phyloP scores from a whole-genome alignment of 2,113 vertebrate genomes.

The Odontophorus gujanensis region DNA sequence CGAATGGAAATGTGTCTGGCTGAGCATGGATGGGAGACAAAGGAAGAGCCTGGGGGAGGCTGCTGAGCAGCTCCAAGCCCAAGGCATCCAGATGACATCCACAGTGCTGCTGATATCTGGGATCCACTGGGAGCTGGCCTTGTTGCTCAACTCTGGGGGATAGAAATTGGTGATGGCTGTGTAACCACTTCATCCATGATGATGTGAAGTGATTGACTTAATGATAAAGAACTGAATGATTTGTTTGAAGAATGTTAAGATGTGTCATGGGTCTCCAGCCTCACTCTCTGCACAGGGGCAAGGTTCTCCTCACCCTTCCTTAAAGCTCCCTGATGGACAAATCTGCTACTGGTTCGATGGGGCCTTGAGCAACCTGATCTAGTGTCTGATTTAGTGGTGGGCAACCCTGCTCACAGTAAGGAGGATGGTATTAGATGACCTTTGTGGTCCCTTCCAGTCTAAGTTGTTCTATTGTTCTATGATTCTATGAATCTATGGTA shows the following conservation, averaged over 20 bases:
- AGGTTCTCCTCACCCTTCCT: not conserved
- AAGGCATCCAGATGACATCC: not conserved
- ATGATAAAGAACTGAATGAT: not conserved
- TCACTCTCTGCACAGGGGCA: not conserved
- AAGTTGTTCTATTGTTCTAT: no score
- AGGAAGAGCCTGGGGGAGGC: not conserved
- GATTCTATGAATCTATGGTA: no score
- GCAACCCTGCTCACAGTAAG: no score
- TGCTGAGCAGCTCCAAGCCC: not conserved
- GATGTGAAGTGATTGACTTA: not conserved
- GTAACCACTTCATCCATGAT: not conserved
- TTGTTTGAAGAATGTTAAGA: not conserved
- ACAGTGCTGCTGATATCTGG: not conserved
- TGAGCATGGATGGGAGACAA: not conserved
- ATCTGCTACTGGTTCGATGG: not conserved
- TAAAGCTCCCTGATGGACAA: not conserved
- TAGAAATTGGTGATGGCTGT: accelerated
- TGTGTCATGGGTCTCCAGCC: not conserved
- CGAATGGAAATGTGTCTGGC: not conserved
- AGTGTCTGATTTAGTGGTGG: no score
- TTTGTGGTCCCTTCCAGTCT: no score
- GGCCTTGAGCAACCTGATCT: no score
- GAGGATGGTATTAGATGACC: no score
- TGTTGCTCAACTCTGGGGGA: not conserved
- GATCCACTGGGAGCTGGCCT: not conserved